Conservation (phyloP, 1,140 invertebrate species). For the Zaprionus lachaisei region DNA sequence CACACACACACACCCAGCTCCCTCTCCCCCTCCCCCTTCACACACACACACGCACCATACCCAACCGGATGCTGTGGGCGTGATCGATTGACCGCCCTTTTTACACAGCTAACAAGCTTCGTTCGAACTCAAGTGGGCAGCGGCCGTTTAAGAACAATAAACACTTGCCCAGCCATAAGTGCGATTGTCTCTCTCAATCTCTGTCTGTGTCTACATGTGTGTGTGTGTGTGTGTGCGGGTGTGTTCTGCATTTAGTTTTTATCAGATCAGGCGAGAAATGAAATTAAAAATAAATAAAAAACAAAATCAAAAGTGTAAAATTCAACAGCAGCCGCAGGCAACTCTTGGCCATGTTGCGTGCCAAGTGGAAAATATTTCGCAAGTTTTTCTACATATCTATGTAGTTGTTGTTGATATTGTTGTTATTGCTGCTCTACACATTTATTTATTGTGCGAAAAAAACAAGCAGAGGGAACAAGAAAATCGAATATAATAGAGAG, state of each 20-base stretch:
- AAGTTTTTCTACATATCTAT: slow-evolving; percentile 66
- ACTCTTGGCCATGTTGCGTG: slow-evolving; percentile 70
- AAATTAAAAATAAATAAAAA: slow-evolving; percentile 74
- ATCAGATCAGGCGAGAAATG: slow-evolving; percentile 64
- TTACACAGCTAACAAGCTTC: slow-evolving; percentile 47
- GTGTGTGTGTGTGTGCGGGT: not conserved
- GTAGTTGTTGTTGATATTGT: slow-evolving; percentile 16
- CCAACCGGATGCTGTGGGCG: slow-evolving; percentile 40
- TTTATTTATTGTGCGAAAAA: slow-evolving; percentile 77
- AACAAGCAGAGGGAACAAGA: slow-evolving; percentile 14
- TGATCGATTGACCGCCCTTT: slow-evolving; percentile 35
- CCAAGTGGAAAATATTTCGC: slow-evolving; percentile 83
- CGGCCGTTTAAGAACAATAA: slow-evolving; percentile 49
- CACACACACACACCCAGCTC: not conserved
- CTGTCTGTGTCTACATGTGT: not conserved
- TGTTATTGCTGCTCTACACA: slow-evolving; percentile 53
- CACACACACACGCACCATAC: slow-evolving; percentile 4
- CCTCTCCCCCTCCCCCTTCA: too few species aligned
- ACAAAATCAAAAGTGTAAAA: slow-evolving; percentile 77
- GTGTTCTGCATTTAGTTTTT: slow-evolving; percentile 51
- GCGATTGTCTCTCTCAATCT: not conserved
- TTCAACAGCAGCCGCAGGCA: slow-evolving; percentile 44
- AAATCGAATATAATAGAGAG: slow-evolving; percentile 17
- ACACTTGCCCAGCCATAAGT: slow-evolving; percentile 69
- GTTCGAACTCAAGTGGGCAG: slow-evolving; percentile 43